Percentiles rank a stretch among this genome's conserved stretches.
These are phyloP conservation scores for Microchrysa polita DNA, from an alignment of 2,888 invertebrate species.

Conservation along the genomic window DNA sequence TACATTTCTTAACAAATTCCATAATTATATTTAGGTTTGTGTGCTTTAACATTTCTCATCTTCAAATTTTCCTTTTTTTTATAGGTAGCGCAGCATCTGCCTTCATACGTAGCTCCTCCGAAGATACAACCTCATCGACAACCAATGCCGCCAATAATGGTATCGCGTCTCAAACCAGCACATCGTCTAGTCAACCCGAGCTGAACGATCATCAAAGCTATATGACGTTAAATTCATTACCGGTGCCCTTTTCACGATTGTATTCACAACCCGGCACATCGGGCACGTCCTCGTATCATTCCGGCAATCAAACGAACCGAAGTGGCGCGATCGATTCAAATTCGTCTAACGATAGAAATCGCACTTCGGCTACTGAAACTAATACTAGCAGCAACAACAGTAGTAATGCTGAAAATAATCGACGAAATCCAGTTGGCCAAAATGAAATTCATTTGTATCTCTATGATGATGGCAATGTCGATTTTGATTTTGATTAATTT, in stretches of 20 bases:
- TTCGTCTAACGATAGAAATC: background rate
- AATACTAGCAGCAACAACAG: constrained; percentile 12
- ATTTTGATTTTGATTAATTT: constrained; percentile 35
- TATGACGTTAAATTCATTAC: constrained; percentile 37
- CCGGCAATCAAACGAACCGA: constrained; percentile 42
- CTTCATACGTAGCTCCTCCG: constrained; percentile 41
- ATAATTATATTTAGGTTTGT: too few relatives aligned
- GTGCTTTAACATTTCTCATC: too few relatives aligned
- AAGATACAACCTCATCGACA: constrained; percentile 26
- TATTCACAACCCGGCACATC: constrained; percentile 47
- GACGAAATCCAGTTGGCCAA: constrained; percentile 44
- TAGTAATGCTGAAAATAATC: constrained; percentile 47
- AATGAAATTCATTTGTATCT: constrained; percentile 25
- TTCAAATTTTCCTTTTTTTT: constrained; percentile 5
- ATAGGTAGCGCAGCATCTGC: constrained; percentile 45
- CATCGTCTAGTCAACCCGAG: constrained; percentile 47
- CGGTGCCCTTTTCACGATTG: constrained; percentile 46
- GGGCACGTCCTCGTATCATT: constrained; percentile 48
- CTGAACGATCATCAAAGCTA: constrained; percentile 28
- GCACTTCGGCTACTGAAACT: background rate
- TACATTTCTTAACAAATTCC: too few relatives aligned
- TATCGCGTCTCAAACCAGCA: constrained; percentile 30
- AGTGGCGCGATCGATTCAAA: constrained; percentile 17
- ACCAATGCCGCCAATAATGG: constrained; percentile 23
- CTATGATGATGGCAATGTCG: constrained; percentile 20